Percentiles rank a stretch among this genome's conserved stretches.
Conservation (phyloP, 2,113 vertebrate species). For the Dissostichus mawsoni region DNA sequence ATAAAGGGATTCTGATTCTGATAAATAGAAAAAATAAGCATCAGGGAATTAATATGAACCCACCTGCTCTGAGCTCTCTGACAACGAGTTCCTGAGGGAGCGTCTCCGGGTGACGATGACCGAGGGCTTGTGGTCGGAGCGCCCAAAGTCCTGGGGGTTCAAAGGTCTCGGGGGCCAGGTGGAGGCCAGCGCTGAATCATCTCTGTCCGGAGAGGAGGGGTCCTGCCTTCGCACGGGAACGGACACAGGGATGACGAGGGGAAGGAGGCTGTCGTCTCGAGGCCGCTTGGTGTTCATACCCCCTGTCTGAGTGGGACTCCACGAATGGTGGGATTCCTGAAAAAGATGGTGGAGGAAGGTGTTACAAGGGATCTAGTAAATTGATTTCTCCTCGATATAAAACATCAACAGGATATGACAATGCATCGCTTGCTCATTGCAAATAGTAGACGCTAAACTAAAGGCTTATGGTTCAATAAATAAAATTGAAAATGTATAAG, state of each 20-base stretch:
- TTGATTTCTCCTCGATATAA: neutral
- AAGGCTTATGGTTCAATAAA: too few species aligned
- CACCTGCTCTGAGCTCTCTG: conserved; percentile 90
- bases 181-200: conserved; percentile 75
- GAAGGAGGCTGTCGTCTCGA: conserved; percentile 90
- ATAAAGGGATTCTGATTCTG: too few species aligned
- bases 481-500: too few species aligned
- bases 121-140: conserved; percentile 89
- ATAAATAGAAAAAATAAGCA: neutral
- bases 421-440: too few species aligned
- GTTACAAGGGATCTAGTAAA: neutral
- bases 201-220: conserved; percentile 79
- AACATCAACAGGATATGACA: too few species aligned
- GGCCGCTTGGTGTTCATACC: conserved; percentile 80
- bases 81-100: conserved; percentile 87
- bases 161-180: conserved; percentile 79
- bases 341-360: neutral
- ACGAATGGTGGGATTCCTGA: conserved; percentile 80
- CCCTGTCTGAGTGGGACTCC: conserved; percentile 76
- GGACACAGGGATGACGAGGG: conserved; percentile 96
- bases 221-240: conserved; percentile 92
- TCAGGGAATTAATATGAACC: neutral
- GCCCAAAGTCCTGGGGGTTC: conserved; percentile 79
- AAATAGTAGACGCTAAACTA: too few species aligned
- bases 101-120: conserved; percentile 95